phyloP scores from a whole-genome alignment of 2,888 invertebrate genomes.

The Celastrina argiolus region DNA sequence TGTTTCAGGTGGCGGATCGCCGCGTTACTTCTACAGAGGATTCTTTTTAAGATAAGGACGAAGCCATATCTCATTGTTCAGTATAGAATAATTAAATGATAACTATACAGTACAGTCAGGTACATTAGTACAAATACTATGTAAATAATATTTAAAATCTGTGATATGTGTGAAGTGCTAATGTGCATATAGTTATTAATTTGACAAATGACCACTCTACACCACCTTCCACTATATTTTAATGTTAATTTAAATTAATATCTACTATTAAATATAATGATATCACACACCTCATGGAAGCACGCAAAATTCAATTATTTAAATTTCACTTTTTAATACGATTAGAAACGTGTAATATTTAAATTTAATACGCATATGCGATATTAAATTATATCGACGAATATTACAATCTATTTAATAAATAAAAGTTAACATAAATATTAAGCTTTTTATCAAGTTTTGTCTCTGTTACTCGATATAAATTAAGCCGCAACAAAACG shows the following conservation, averaged over 20 bases:
- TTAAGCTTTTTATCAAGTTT: too few relatives aligned
- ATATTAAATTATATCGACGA: too few relatives aligned
- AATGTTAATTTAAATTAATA: constrained; percentile 21
- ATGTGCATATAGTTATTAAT: constrained; percentile 22
- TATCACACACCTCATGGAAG: too few relatives aligned
- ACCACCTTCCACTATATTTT: constrained; percentile 2
- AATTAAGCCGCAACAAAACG: too few relatives aligned
- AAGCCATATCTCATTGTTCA: constrained; percentile 14
- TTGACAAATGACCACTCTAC: constrained; percentile 1
- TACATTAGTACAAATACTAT: constrained; percentile 31
- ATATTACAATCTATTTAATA: too few relatives aligned
- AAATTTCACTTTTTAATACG: too few relatives aligned
- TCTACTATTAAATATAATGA: constrained; percentile 1
- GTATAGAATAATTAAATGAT: constrained; percentile 22
- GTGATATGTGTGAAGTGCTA: constrained; percentile 35
- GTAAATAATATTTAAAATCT: constrained; percentile 38
- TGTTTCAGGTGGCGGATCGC: constrained; percentile 45
- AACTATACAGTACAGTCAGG: constrained; percentile 27
- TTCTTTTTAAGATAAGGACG: constrained; percentile 44
- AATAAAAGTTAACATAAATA: too few relatives aligned
- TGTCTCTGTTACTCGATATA: too few relatives aligned
- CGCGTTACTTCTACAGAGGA: constrained; percentile 48
- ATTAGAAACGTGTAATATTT: too few relatives aligned
- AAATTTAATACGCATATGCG: too few relatives aligned
- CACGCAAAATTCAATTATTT: too few relatives aligned